Evolutionary conservation across 2,888 invertebrate species (phyloP).

Genomic region (Dryocosmus kuriphilus): DNA sequence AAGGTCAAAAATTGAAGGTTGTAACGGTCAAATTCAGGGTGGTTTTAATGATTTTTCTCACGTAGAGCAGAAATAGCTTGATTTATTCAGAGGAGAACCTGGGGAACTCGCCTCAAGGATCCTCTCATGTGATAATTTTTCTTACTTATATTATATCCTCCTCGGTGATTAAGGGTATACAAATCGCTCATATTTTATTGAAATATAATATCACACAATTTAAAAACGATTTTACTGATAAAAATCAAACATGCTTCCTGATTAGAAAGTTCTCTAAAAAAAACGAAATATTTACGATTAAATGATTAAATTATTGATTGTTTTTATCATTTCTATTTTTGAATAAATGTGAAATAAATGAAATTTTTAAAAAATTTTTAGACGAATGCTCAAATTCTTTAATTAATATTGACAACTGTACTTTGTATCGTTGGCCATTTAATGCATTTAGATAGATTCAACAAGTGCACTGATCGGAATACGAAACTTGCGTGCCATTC

Average conservation of each 20-base stretch:
- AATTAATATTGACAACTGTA: constrained; percentile 1
- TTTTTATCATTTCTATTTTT: background rate
- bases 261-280: background rate
- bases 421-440: constrained; percentile 13
- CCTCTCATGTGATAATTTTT: background rate
- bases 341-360: background rate
- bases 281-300: background rate
- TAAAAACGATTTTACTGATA: background rate
- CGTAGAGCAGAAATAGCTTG: background rate
- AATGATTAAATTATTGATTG: background rate
- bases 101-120: constrained; percentile 15
- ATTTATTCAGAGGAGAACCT: background rate
- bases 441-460: constrained; percentile 31
- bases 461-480: constrained; percentile 17
- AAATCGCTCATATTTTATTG: background rate
- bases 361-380: too few relatives aligned
- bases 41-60: background rate
- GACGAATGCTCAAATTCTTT: background rate
- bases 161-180: background rate
- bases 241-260: background rate
- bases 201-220: too few relatives aligned
- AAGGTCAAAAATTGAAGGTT: background rate
- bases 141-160: background rate
- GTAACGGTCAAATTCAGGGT: background rate
- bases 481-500: background rate